Evolutionary conservation across 2,888 invertebrate species (phyloP).

Genomic region (Diarsia dahlii): DNA sequence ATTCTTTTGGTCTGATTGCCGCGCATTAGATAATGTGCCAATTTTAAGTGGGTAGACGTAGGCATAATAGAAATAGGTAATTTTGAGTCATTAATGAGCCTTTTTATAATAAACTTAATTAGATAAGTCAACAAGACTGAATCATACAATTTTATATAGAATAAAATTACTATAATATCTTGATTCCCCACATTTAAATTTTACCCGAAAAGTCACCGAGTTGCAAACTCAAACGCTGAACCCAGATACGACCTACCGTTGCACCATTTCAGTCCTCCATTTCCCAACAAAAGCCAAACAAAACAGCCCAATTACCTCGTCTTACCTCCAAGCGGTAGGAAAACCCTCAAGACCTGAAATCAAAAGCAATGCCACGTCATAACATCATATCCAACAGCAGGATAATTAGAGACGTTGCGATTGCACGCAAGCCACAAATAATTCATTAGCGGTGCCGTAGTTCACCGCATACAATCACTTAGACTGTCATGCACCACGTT

Average conservation of each 20-base stretch:
- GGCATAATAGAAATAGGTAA: slow-evolving; percentile 37
- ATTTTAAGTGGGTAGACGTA: slow-evolving; percentile 48
- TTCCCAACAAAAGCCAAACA: slow-evolving; percentile 25
- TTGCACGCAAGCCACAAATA: slow-evolving; percentile 89
- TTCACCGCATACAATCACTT: slow-evolving; percentile 88
- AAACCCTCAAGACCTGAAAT: slow-evolving; percentile 65
- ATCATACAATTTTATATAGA: not conserved
- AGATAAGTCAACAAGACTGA: not conserved
- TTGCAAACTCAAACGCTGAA: not conserved
- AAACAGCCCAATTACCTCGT: slow-evolving; percentile 61
- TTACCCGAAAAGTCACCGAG: not conserved
- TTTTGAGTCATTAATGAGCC: slow-evolving; percentile 33
- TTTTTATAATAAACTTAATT: slow-evolving; percentile 8
- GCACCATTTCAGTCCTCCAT: slow-evolving; percentile 19
- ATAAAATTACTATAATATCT: not conserved
- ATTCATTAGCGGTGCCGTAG: slow-evolving; percentile 85
- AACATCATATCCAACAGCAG: slow-evolving; percentile 70
- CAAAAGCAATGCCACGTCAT: slow-evolving; percentile 75
- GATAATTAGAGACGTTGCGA: slow-evolving; percentile 81
- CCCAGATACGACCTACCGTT: not conserved
- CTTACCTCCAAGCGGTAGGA: slow-evolving; percentile 47
- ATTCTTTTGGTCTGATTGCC: slow-evolving; percentile 49
- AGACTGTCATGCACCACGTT: slow-evolving; percentile 88
- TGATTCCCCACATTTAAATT: not conserved
- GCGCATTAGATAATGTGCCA: slow-evolving; percentile 33